These are phyloP conservation scores for Fringilla coelebs DNA, from an alignment of 2,797 vertebrate species.

Conservation along the genomic window DNA sequence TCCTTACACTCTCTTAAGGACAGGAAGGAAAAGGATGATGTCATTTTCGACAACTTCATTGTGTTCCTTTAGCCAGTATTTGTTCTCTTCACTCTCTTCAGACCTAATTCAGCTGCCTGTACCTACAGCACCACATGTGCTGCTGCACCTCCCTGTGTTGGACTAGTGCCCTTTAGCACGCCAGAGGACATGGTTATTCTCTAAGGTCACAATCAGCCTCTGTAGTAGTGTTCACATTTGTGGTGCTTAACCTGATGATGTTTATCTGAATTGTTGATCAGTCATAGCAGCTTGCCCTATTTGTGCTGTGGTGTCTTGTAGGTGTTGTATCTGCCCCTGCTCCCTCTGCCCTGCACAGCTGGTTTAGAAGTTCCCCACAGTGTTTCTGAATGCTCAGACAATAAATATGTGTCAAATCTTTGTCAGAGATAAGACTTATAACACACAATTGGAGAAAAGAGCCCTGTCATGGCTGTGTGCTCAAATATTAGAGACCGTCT, in stretches of 20 bases:
- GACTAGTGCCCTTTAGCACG: neutral
- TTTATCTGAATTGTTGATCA: neutral
- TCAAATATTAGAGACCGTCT: neutral
- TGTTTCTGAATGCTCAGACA: neutral
- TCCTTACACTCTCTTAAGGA: neutral
- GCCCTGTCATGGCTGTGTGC: fast-evolving
- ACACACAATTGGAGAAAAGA: neutral
- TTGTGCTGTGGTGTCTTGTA: neutral
- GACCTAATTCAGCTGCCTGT: neutral
- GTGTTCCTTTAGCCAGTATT: neutral
- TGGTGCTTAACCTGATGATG: neutral
- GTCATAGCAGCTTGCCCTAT: neutral
- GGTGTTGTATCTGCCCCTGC: fast-evolving
- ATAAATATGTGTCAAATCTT: neutral
- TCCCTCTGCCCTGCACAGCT: neutral
- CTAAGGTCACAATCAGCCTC: neutral
- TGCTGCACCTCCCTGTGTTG: neutral
- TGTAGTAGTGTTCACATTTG: neutral
- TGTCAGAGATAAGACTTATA: neutral
- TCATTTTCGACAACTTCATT: neutral
- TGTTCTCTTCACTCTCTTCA: neutral
- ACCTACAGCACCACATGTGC: neutral
- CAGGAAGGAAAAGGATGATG: neutral
- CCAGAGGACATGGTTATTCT: neutral
- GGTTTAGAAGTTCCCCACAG: neutral